Evolutionary conservation across 2,888 invertebrate species (phyloP).

Genomic region (Heliconius ismenius): DNA sequence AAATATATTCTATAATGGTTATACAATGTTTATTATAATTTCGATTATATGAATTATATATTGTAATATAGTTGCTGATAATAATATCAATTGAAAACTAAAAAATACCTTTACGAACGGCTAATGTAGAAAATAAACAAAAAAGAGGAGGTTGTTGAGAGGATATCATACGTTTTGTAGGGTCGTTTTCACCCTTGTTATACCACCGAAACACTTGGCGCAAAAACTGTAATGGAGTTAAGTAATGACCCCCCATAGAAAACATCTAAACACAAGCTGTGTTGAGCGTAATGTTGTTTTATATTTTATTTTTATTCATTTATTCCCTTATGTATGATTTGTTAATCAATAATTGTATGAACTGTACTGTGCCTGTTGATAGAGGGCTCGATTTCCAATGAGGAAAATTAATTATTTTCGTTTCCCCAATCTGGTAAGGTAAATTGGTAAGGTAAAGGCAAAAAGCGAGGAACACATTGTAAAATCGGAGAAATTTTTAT

Average conservation of each 20-base stretch:
- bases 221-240: conserved; percentile 81
- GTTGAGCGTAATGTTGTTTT: conserved; percentile 66
- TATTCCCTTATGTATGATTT: conserved; percentile 9
- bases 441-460: neutral
- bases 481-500: neutral
- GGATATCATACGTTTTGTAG: conserved; percentile 75
- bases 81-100: neutral
- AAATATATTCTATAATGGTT: too few relatives aligned
- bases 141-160: conserved; percentile 68
- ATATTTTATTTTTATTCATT: conserved; percentile 47
- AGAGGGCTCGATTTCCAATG: neutral
- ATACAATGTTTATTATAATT: too few relatives aligned
- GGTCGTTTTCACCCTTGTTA: conserved; percentile 81
- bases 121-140: conserved; percentile 58
- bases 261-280: conserved; percentile 67
- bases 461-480: neutral
- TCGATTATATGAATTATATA: too few relatives aligned
- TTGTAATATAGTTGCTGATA: neutral
- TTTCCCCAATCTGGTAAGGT: neutral
- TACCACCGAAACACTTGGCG: conserved; percentile 80
- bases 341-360: neutral
- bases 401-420: neutral
- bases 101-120: conserved; percentile 47
- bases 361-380: neutral
- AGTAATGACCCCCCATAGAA: conserved; percentile 76